These are phyloP conservation scores for Sesia apiformis DNA, from an alignment of 2,888 invertebrate genomes.

Conservation along the genomic window DNA sequence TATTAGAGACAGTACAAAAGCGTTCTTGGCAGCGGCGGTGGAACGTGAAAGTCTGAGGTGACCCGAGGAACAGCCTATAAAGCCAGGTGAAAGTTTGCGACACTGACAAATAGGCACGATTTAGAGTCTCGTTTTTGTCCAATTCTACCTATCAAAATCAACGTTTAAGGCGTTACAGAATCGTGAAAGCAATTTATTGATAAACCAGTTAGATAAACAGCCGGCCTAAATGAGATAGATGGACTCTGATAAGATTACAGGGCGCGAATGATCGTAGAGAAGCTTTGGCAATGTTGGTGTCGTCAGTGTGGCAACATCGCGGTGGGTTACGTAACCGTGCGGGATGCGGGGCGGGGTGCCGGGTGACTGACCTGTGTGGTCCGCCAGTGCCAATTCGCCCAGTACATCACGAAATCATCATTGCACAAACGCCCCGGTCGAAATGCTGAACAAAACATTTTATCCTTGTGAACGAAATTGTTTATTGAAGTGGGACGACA, in stretches of 20 bases:
- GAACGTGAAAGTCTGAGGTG: constrained; percentile 39
- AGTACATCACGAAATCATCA: constrained; percentile 61
- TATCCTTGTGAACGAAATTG: neutral
- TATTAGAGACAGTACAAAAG: neutral
- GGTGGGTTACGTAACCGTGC: constrained; percentile 21
- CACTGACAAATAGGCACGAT: constrained; percentile 47
- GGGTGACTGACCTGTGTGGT: constrained; percentile 65
- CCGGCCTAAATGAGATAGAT: neutral
- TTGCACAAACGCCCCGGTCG: constrained; percentile 25
- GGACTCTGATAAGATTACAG: constrained; percentile 32
- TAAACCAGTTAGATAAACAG: constrained; percentile 10
- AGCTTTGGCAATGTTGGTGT: constrained; percentile 55
- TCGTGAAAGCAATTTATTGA: constrained; percentile 9
- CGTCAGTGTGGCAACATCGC: constrained; percentile 55
- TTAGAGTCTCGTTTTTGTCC: constrained; percentile 24
- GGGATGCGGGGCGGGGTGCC: constrained; percentile 17
- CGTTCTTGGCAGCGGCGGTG: neutral
- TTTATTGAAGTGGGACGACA: too few relatives aligned
- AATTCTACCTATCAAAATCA: constrained; percentile 16
- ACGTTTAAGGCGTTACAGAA: constrained; percentile 2
- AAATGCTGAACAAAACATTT: neutral
- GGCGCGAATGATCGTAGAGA: constrained; percentile 39
- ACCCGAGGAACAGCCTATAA: constrained; percentile 16
- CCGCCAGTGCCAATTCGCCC: constrained; percentile 68
- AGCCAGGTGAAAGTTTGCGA: constrained; percentile 58